Evolutionary conservation across 2,113 vertebrate species (phyloP), one percentile per base, ranked within the genome.

Genomic region (Toxotes chatareus): DNA sequence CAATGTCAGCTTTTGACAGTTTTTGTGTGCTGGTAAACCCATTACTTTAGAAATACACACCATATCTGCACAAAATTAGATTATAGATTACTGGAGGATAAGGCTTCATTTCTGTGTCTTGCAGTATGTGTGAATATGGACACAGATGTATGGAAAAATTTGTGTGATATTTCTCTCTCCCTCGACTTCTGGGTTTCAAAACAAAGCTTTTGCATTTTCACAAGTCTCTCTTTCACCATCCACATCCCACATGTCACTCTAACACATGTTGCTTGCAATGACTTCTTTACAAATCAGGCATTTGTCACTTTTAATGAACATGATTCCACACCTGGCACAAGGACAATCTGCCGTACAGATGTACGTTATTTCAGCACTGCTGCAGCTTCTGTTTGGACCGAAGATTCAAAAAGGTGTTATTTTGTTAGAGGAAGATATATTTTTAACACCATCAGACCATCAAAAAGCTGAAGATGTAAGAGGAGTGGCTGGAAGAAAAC

Each of bases 231-330:
- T 84, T 83, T 76, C 80, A 76, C 86, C 84, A 68, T 86, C 60
- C 84, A 57, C 83, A 80, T 84, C 88, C 82, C 87, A 83, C 75
- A 62, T 78, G 92, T 91, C 89, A 85, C 77, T 77, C 84, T 11
- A 49, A 57, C 88, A 88, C 91, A 83, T 93, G 89, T 91, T 93
- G 92, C 84, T 80, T 87, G 89, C 79, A 79, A 73, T 83, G 84
- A 83, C 69, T 76, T 75, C 83, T 89, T 92, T 86, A 64, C 72
- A 88, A 91, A 92, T 90, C 88, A 91, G 90, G 88, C 94, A 89
- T 94, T 94, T 94, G 93, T 93, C 94, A 93, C 89, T 91, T 95
- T 92, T 92, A 93, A 94, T 93, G 93, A 94, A 93, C 80, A 87
- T 87, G 88, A 76, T 90, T 94, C 93, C 90, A 80, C 93, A 93